These are phyloP conservation scores for Hippocampus mohnikei DNA, from an alignment of 2,113 vertebrate species.

Conservation along the genomic window DNA sequence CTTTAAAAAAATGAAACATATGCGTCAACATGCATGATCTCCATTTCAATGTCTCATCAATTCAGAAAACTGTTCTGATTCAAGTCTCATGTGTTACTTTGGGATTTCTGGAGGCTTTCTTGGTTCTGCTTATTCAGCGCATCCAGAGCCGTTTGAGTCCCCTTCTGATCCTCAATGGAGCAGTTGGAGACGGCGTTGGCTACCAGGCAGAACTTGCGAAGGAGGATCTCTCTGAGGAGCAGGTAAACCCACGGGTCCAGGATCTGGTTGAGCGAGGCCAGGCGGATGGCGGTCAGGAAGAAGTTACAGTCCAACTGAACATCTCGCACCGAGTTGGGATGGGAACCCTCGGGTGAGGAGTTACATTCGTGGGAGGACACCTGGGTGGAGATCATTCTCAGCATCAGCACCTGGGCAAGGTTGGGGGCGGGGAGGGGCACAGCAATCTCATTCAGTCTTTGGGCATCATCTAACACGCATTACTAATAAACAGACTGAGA, in stretches of 20 bases:
- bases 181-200: conserved; percentile 85
- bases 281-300: conserved; percentile 83
- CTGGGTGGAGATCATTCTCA: conserved; percentile 81
- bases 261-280: conserved; percentile 97
- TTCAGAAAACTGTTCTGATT: neutral
- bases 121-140: conserved; percentile 65
- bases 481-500: neutral
- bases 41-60: neutral
- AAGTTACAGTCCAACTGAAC: conserved; percentile 77
- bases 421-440: neutral
- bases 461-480: neutral
- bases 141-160: conserved; percentile 65
- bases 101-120: conserved; percentile 53
- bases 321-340: conserved; percentile 26
- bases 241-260: conserved; percentile 98
- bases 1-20: conserved; percentile 4
- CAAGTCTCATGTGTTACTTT: conserved; percentile 32
- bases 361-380: conserved; percentile 79
- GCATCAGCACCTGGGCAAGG: conserved; percentile 80
- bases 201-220: conserved; percentile 84
- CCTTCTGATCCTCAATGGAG: conserved; percentile 74
- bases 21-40: neutral
- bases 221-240: conserved; percentile 88
- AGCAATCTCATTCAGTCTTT: neutral
- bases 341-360: neutral